Evolutionary conservation across 2,797 vertebrate genomes (phyloP).

Genomic region (Ptychobarbus kaznakovi): DNA sequence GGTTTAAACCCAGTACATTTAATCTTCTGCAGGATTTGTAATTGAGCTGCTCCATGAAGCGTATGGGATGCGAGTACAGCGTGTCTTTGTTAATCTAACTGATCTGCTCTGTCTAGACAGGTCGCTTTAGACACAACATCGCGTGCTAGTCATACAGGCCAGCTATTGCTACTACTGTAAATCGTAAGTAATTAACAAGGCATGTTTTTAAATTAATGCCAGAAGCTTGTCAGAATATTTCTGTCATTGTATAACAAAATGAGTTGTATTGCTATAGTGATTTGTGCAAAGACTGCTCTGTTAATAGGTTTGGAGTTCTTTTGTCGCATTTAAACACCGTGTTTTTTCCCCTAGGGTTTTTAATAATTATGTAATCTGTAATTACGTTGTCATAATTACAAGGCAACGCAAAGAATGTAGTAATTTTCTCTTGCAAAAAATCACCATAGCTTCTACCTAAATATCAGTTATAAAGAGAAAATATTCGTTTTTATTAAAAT

Average conservation of each 20-base stretch:
- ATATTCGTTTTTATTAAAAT: neutral
- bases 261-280: neutral
- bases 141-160: neutral
- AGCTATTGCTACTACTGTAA: neutral
- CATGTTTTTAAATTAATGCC: neutral
- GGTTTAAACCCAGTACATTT: neutral
- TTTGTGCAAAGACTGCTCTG: neutral
- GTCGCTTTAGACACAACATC: neutral
- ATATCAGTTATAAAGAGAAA: neutral
- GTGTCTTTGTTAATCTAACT: slow-evolving; percentile 7
- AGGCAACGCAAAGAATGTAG: neutral
- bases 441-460: neutral
- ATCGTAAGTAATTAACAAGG: neutral
- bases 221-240: neutral
- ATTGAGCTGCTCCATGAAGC: neutral
- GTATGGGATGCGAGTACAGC: neutral
- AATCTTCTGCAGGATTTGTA: neutral
- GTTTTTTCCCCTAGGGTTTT: neutral
- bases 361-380: neutral
- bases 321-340: neutral
- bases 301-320: neutral
- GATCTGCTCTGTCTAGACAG: slow-evolving; percentile 21
- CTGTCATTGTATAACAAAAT: neutral
- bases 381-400: slow-evolving; percentile 22
- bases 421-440: neutral